Evolutionary conservation across 2,113 vertebrate genomes (phyloP).

Genomic region (Emydura subglobosa): DNA sequence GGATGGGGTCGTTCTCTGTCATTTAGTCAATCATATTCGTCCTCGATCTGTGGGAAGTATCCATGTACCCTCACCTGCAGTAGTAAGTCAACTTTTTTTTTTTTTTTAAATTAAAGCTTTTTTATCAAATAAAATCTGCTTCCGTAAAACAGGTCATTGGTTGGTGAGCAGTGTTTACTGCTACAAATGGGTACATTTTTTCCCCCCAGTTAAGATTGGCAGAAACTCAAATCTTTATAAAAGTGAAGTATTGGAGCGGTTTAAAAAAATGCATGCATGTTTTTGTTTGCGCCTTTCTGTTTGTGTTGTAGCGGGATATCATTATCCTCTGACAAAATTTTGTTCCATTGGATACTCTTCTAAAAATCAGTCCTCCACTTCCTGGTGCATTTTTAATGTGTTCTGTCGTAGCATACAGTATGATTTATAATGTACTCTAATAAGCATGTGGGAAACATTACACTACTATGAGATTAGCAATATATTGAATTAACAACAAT

Average conservation of each 20-base stretch:
- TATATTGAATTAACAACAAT: not conserved
- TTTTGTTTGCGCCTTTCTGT: not conserved
- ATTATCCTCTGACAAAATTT: not conserved
- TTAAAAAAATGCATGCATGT: not conserved
- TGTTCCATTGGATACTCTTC: not conserved
- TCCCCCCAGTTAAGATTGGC: not conserved
- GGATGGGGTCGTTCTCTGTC: slow-evolving; percentile 95
- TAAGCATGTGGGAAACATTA: not conserved
- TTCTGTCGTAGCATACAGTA: not conserved
- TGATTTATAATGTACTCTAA: not conserved
- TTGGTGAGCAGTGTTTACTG: not conserved
- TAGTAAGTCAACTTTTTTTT: slow-evolving; percentile 80
- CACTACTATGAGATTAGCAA: not conserved
- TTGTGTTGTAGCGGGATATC: not conserved
- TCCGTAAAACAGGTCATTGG: not conserved
- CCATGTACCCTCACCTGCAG: slow-evolving; percentile 94
- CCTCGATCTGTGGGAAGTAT: slow-evolving; percentile 93
- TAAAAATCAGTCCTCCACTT: not conserved
- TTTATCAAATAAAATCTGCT: not conserved
- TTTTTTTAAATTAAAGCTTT: not conserved
- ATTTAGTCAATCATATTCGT: slow-evolving; percentile 92
- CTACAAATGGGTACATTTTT: not conserved
- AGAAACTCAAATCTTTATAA: not conserved
- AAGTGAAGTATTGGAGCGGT: not conserved
- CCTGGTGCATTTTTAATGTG: not conserved